Base-by-base conservation (phyloP, 2,888 invertebrate genomes). In the Yponomeuta plumbellus region DNA sequence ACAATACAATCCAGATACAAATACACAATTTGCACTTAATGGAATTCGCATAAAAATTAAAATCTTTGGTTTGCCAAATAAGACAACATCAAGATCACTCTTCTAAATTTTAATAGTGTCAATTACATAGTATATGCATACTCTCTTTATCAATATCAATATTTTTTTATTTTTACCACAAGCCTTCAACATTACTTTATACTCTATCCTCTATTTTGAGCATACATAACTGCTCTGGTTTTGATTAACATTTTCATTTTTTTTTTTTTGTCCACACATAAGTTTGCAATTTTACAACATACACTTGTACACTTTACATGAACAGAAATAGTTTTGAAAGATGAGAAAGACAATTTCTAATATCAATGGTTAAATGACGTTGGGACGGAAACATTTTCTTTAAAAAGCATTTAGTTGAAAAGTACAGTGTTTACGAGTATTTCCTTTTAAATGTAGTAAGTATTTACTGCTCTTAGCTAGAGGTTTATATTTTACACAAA, bases 371-470 rank as follows among this genome's bases (percentile, higher is more conserved):
- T 85, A 90, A 88, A 87, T 88, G 90, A 90, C 88, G 75, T 87
- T 80, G 86, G 90, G 90, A 90, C 90, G 90, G 90, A 90, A 85
- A 87, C 84, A 86, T 87, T 88, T 83, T 79, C 80, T 80, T 82
- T 78, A 77, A 80, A 81, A 75, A 69, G 68, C 63, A 52, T 63
- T 44, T 22, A 63, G 44, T 22, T 11, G 44, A 63, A 63, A 63
- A 22, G 26, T 34, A 34, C 34, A 6, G 34, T 34, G 34, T 3
- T 10, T 34, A 6, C 8, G 58, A 59, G 23, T 59, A 34, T 21
- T 59, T 20, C 23, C n/a, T 59, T 59, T 22, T 4, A 21, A 58
- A 21, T 20, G 44, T 1, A 17, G 13, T 3, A 52, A 3, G 17
- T 52, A 52, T 52, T 17, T 52, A 3, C 44, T 13, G 44, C 44